A percentile compares a stretch with the other conserved stretches of the same genome.
Evolutionary conservation across 1,140 invertebrate genomes (phyloP).

Genomic region (Plectus sambesii): DNA sequence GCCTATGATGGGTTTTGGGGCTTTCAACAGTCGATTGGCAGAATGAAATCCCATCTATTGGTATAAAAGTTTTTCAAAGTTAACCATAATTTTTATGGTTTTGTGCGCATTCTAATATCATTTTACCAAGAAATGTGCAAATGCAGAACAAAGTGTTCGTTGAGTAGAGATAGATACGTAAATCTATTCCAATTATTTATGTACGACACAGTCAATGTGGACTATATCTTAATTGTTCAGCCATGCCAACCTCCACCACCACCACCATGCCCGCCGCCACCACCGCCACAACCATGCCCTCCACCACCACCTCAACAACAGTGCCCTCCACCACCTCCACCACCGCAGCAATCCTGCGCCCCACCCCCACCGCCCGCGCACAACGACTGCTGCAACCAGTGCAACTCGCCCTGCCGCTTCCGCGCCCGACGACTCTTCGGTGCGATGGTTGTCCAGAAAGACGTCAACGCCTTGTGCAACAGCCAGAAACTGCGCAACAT

Average conservation of each 20-base stretch:
- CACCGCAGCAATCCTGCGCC: constrained; percentile 12
- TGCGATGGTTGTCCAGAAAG: constrained; percentile 24
- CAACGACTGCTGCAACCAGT: constrained; percentile 39
- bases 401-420: constrained; percentile 33
- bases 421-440: constrained; percentile 32
- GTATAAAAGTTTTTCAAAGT: too few relatives aligned
- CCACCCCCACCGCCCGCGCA: constrained; percentile 22
- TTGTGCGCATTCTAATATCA: too few relatives aligned
- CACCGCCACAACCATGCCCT: constrained; percentile 7
- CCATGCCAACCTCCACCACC: constrained; percentile 4
- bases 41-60: too few relatives aligned
- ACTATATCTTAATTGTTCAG: too few relatives aligned
- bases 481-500: constrained; percentile 33
- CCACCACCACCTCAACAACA: constrained; percentile 19
- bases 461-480: constrained; percentile 44
- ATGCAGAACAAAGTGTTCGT: too few relatives aligned
- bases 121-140: too few relatives aligned
- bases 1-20: too few relatives aligned
- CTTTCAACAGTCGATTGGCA: too few relatives aligned
- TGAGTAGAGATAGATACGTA: too few relatives aligned
- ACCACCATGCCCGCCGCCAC: neutral
- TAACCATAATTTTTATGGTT: too few relatives aligned
- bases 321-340: constrained; percentile 8
- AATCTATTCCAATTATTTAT: too few relatives aligned
- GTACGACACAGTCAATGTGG: too few relatives aligned